phyloP scores from a whole-genome alignment of 2,113 vertebrate species.

The Monopterus albus region DNA sequence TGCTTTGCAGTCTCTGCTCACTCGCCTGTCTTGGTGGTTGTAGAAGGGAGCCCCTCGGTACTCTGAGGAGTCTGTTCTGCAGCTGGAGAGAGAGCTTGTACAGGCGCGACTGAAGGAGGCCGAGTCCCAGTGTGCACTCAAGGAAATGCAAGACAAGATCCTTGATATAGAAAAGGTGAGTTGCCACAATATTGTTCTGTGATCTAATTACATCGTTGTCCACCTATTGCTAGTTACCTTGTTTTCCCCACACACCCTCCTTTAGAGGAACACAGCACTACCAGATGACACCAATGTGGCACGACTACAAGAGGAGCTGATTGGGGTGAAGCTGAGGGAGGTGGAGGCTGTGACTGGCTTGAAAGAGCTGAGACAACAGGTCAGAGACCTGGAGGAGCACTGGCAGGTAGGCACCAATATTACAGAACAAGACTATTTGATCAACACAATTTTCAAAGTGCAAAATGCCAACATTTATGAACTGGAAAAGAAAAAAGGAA shows the following conservation, averaged over 20 bases:
- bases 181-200: not conserved
- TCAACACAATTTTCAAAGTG: accelerated
- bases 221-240: not conserved
- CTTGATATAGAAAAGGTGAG: conserved; percentile 95
- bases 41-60: conserved; percentile 90
- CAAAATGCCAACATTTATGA: not conserved
- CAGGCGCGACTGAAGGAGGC: conserved; percentile 96
- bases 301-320: conserved; percentile 95
- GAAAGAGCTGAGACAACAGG: conserved; percentile 94
- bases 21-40: conserved; percentile 54
- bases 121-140: conserved; percentile 95
- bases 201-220: not conserved
- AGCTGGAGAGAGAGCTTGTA: conserved; percentile 94
- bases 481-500: not conserved
- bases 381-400: conserved; percentile 94
- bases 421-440: not conserved
- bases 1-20: not conserved
- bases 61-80: conserved; percentile 94
- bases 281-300: conserved; percentile 98
- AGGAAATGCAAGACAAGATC: conserved; percentile 99
- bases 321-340: conserved; percentile 94
- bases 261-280: conserved; percentile 91
- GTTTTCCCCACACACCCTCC: not conserved
- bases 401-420: conserved; percentile 89
- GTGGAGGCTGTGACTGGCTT: conserved; percentile 92